Evolutionary conservation across 1,140 invertebrate genomes (phyloP), one percentile per base, ranked within the genome.

Genomic region (Leptestheria dahalacensis): DNA sequence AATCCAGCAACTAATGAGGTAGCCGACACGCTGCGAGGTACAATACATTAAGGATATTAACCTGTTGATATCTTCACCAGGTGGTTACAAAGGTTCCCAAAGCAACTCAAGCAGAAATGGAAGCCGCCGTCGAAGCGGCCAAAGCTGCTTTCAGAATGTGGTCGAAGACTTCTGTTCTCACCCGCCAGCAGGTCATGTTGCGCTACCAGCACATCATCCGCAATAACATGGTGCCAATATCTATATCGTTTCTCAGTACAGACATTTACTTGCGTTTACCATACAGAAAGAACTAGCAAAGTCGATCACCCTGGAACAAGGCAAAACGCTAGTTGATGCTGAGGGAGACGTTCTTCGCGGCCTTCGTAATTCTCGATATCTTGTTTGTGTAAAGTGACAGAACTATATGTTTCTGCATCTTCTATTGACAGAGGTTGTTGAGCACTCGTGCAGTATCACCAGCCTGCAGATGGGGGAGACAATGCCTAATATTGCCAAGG

Each of bases 301-400:
- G 61, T 94, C 85, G 69, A 88, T 99, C 33, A 98, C 96, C 11
- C 73, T 79, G 65, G 96, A 99, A 75, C 96, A 99, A 76, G 97
- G 97, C 24, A 99, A 99, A 73, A 99, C 97, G 0, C 75, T 94
- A 52, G 80, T 83, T 21, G 97, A 99, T 77, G 96, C 97, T 24
- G 93, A 98, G 71, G 97, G 97, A 52, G 97, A 99, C 77, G 95
- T 99, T 3, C 78, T 95, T 49, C 79, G 97, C 69, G 97, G 97
- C 57, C 79, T 99, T 59, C 96, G 91, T 92, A 78, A 83, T 83
- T 82, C 29, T 11, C 15, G 57, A 53, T 62, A 25, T 54, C 15
- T 18, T 21, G 15, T 51, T 53, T 10, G 12, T 25, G 49, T 3
- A 23, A 60, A 25, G 21, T n/a, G 12, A 26, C 26, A 20, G 33